These are phyloP conservation scores for Pelagia noctiluca DNA, from an alignment of 30 jellyfish, hydroid and myxozoan genomes.

Conservation along the genomic window DNA sequence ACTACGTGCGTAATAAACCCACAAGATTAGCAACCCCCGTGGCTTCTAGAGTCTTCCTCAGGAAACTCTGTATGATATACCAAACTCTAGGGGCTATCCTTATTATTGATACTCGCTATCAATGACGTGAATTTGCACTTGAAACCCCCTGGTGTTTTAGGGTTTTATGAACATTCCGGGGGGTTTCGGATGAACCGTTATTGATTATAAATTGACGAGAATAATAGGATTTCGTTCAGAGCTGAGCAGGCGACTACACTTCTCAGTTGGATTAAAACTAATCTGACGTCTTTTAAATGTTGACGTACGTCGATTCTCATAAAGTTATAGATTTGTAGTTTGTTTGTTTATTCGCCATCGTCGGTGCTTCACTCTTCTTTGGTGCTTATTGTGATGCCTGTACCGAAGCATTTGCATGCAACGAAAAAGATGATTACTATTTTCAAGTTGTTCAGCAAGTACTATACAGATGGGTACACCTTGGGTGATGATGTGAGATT, in stretches of 20 bases:
- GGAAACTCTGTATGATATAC: too few species aligned
- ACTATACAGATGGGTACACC: conserved; percentile 3
- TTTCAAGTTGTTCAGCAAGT: conserved; percentile 23
- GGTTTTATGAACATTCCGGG: too few species aligned
- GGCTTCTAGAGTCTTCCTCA: too few species aligned
- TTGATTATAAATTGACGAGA: not conserved
- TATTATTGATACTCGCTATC: too few species aligned
- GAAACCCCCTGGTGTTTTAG: too few species aligned
- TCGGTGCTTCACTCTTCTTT: not conserved
- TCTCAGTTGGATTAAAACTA: not conserved
- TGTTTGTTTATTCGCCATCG: conserved; percentile 1
- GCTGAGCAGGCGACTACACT: not conserved
- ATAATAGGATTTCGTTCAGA: not conserved
- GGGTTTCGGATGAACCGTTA: too few species aligned
- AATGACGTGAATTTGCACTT: too few species aligned
- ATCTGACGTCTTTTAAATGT: not conserved
- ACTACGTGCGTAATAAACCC: too few species aligned
- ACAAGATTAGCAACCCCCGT: too few species aligned
- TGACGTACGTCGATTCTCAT: conserved; percentile 11
- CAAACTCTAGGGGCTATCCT: too few species aligned
- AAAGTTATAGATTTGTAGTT: not conserved
- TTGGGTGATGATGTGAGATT: conserved; percentile 17
- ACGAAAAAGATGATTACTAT: conserved; percentile 14
- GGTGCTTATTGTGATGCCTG: not conserved
- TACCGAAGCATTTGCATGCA: not conserved